phyloP scores from a whole-genome alignment of 2,888 invertebrate genomes.

The Meganola albula region DNA sequence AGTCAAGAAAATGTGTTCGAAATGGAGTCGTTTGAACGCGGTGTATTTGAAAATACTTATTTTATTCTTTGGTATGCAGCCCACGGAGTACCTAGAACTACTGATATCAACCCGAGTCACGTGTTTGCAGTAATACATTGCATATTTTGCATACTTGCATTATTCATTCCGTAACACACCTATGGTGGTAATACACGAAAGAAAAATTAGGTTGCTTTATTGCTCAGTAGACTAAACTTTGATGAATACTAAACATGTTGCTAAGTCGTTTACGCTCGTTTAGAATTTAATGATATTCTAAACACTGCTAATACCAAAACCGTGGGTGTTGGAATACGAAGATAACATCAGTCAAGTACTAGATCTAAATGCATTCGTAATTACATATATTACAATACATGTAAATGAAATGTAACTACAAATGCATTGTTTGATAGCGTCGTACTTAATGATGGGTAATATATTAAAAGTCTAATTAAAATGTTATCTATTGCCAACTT shows the following conservation, averaged over 20 bases:
- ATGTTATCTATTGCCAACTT: too few species aligned
- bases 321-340: too few species aligned
- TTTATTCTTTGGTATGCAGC: conserved; percentile 42
- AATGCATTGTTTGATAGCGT: too few species aligned
- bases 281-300: conserved; percentile 18
- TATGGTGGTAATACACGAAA: conserved; percentile 37
- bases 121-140: conserved; percentile 59
- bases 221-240: conserved; percentile 23
- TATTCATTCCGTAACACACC: conserved; percentile 48
- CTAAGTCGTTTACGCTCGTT: conserved; percentile 16
- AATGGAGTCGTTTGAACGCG: neutral
- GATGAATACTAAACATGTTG: conserved; percentile 26
- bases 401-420: too few species aligned
- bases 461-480: too few species aligned
- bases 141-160: conserved; percentile 61
- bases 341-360: too few species aligned
- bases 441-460: too few species aligned
- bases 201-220: conserved; percentile 42
- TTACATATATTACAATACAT: too few species aligned
- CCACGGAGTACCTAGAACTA: conserved; percentile 49
- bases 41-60: conserved; percentile 13
- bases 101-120: conserved; percentile 55
- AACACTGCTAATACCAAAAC: conserved; percentile 12
- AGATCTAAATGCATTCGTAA: too few species aligned
- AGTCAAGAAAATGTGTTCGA: neutral